phyloP scores from a whole-genome alignment of 1,140 invertebrate genomes.

The Epicauta chinensis region DNA sequence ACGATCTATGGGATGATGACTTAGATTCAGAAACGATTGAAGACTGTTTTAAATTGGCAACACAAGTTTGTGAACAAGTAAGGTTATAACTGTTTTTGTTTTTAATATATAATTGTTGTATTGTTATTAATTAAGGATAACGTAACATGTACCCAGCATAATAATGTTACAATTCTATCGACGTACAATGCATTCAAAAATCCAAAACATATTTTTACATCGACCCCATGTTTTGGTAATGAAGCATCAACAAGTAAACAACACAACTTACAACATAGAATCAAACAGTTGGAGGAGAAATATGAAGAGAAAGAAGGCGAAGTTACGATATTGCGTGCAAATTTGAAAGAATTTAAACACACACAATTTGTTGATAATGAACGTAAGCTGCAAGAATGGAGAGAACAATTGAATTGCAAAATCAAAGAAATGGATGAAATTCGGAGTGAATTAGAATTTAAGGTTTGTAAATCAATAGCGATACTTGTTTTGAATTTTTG shows the following conservation, averaged over 20 bases:
- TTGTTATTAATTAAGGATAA: background rate
- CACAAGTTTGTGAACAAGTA: constrained; percentile 25
- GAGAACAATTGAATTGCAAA: constrained; percentile 19
- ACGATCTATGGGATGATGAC: constrained; percentile 33
- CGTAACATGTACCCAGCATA: constrained; percentile 2
- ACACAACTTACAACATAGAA: constrained; percentile 6
- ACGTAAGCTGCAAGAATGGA: constrained; percentile 29
- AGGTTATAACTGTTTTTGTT: background rate
- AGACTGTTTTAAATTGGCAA: constrained; percentile 26
- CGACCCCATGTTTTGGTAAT: constrained; percentile 18
- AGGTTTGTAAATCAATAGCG: constrained; percentile 12
- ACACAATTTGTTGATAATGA: constrained; percentile 20
- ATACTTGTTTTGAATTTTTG: background rate
- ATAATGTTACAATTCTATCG: constrained; percentile 17
- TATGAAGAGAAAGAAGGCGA: constrained; percentile 32
- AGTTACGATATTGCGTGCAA: constrained; percentile 25
- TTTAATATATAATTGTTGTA: constrained; percentile 1
- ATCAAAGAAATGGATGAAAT: constrained; percentile 25
- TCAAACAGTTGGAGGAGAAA: constrained; percentile 18
- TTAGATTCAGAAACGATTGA: constrained; percentile 25
- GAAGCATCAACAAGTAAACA: background rate
- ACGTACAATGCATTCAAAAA: constrained; percentile 29
- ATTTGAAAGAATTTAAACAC: constrained; percentile 22
- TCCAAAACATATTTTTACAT: constrained; percentile 17
- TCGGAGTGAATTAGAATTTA: constrained; percentile 34